A percentile compares a stretch with the other conserved stretches of the same genome.
These are phyloP conservation scores for Ochropleura leucogaster DNA, from an alignment of 2,888 invertebrate genomes.

Conservation along the genomic window DNA sequence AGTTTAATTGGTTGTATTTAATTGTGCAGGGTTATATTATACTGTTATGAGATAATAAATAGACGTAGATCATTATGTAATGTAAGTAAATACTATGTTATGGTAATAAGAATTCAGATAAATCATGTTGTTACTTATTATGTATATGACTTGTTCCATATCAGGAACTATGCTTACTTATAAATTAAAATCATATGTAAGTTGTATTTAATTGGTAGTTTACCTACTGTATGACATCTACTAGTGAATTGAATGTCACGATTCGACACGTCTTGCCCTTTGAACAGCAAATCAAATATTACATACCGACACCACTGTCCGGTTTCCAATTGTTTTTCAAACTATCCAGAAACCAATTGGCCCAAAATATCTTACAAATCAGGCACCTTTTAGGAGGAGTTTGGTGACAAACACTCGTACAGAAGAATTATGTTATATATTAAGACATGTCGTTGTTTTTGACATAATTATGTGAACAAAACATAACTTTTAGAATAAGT, in stretches of 20 bases:
- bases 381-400: too few relatives aligned
- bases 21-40: slow-evolving; percentile 48
- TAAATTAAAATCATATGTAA: slow-evolving; percentile 2
- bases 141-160: slow-evolving; percentile 3
- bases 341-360: too few relatives aligned
- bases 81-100: slow-evolving; percentile 28
- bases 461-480: neutral
- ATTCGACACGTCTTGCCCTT: too few relatives aligned
- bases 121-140: slow-evolving; percentile 3
- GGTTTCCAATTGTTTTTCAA: too few relatives aligned
- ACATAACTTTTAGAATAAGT: neutral
- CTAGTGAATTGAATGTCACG: neutral
- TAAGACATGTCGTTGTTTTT: neutral
- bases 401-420: too few relatives aligned
- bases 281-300: too few relatives aligned
- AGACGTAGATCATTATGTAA: slow-evolving; percentile 11
- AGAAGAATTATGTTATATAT: neutral
- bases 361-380: too few relatives aligned
- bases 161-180: neutral
- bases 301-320: too few relatives aligned
- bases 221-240: neutral
- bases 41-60: slow-evolving; percentile 28
- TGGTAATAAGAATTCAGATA: neutral
- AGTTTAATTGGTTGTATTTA: slow-evolving; percentile 30
- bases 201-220: neutral